Percentiles rank a stretch among this genome's conserved stretches.
phyloP scores from a whole-genome alignment of 1,140 invertebrate species.

The Holcopasites calliopsidis region DNA sequence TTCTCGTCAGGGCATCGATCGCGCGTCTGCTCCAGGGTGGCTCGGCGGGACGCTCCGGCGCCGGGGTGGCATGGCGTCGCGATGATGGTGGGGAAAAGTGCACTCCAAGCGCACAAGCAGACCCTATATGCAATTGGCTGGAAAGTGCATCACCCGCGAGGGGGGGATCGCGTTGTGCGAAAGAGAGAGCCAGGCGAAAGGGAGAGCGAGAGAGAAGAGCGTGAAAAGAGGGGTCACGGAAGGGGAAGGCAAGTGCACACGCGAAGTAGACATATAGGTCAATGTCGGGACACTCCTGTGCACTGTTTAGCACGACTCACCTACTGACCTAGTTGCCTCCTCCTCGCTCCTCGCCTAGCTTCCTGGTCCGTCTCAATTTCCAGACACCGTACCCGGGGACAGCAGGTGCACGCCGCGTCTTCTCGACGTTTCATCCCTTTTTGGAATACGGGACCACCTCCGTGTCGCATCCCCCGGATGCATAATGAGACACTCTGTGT shows the following conservation, averaged over 20 bases:
- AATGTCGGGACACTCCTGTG: conserved; percentile 67
- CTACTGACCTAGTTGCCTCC: conserved; percentile 67
- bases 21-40: conserved; percentile 39
- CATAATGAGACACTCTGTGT: no score
- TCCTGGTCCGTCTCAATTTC: conserved; percentile 3
- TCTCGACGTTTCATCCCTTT: no score
- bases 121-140: conserved; percentile 62
- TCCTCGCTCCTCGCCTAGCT: conserved; percentile 46
- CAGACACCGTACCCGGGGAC: conserved; percentile 19
- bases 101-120: conserved; percentile 54
- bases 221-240: conserved; percentile 35
- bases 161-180: conserved; percentile 35
- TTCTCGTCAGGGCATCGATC: conserved; percentile 53
- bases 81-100: conserved; percentile 56
- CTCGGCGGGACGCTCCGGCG: conserved; percentile 48
- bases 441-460: background rate
- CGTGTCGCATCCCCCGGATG: background rate
- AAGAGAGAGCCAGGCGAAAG: conserved; percentile 45
- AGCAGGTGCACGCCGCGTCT: background rate
- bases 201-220: conserved; percentile 8
- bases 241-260: conserved; percentile 50
- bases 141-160: conserved; percentile 57
- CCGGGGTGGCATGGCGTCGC: conserved; percentile 53
- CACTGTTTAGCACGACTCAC: conserved; percentile 67
- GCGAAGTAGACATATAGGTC: conserved; percentile 68